phyloP scores from a whole-genome alignment of 2,888 invertebrate species.

The Chloroclystis v-ata region DNA sequence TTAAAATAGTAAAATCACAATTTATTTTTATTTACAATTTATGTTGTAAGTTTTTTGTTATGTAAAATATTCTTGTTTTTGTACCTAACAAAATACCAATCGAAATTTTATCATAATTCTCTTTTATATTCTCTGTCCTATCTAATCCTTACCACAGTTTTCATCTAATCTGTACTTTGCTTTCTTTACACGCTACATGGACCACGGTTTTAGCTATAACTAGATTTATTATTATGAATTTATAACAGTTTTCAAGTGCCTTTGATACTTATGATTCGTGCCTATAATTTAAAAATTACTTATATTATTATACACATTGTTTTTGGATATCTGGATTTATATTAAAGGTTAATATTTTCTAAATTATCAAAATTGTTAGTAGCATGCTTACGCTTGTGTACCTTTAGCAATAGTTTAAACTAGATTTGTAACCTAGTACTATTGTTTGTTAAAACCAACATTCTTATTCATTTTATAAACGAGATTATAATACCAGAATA shows the following conservation, averaged over 20 bases:
- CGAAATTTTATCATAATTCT: too few species aligned
- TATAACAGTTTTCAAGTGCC: constrained; percentile 46
- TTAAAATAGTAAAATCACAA: too few species aligned
- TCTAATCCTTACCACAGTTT: constrained; percentile 4
- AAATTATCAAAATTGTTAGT: constrained; percentile 1
- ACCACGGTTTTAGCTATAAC: constrained; percentile 31
- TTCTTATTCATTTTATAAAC: neutral
- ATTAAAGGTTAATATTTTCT: constrained; percentile 14
- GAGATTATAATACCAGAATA: neutral
- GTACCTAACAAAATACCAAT: too few species aligned
- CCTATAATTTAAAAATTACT: constrained; percentile 38
- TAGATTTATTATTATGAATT: constrained; percentile 37
- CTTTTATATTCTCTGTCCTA: constrained; percentile 4
- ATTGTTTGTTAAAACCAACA: neutral
- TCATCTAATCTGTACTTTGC: constrained; percentile 33
- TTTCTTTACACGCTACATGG: constrained; percentile 63
- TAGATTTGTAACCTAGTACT: constrained; percentile 22
- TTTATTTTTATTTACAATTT: too few species aligned
- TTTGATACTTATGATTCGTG: constrained; percentile 54
- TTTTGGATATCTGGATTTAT: constrained; percentile 12
- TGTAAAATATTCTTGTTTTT: neutral
- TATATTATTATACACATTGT: constrained; percentile 16
- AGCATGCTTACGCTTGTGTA: constrained; percentile 19
- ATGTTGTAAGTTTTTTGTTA: too few species aligned
- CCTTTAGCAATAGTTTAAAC: constrained; percentile 19